These are phyloP conservation scores for Caenorhabditis drosophilae DNA, from an alignment of 2,888 invertebrate genomes.

Conservation along the genomic window DNA sequence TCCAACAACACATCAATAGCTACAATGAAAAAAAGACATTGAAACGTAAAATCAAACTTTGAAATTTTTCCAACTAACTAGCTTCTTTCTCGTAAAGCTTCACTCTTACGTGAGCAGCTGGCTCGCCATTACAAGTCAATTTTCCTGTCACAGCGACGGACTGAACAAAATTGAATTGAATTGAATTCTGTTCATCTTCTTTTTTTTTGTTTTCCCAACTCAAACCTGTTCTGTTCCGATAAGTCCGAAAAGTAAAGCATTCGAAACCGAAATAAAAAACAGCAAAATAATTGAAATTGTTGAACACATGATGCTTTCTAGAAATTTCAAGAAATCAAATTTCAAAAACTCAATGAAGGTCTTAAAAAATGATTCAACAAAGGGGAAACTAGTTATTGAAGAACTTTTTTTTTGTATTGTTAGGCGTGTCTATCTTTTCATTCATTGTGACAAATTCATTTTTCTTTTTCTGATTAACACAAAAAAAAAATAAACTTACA, in stretches of 20 bases:
- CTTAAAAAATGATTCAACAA: no score
- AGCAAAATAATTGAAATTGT: neutral
- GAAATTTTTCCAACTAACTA: conserved; percentile 20
- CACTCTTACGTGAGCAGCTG: conserved; percentile 58
- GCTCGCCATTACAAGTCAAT: conserved; percentile 58
- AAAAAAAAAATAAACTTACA: neutral
- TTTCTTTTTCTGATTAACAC: neutral
- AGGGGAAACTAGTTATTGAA: no score
- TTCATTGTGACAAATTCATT: neutral
- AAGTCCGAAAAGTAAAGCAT: conserved; percentile 41
- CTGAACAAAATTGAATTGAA: conserved; percentile 31
- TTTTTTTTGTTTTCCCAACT: no score
- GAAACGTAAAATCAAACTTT: neutral
- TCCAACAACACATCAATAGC: conserved; percentile 61
- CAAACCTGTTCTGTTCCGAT: conserved; percentile 46
- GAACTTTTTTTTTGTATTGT: neutral
- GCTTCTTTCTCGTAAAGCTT: conserved; percentile 62
- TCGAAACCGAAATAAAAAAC: conserved; percentile 1
- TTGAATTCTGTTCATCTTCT: no score
- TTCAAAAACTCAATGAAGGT: no score
- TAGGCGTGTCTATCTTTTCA: neutral
- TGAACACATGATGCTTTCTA: no score
- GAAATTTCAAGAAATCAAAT: no score
- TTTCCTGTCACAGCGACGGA: conserved; percentile 56
- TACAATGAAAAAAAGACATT: conserved; percentile 23